Evolutionary conservation across 2,888 invertebrate species (phyloP).

Genomic region (Drosophila anceps): DNA sequence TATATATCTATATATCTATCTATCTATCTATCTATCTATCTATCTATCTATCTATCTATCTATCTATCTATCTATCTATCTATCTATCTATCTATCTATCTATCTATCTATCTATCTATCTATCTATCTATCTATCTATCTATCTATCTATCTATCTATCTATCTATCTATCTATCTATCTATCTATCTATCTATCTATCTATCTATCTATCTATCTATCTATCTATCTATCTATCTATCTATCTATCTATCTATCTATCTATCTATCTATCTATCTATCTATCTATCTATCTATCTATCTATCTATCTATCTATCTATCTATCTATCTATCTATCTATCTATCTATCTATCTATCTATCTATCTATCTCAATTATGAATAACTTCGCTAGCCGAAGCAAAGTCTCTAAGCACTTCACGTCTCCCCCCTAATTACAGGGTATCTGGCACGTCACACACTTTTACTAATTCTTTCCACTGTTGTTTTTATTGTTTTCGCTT

Average conservation of each 20-base stretch:
- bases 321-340: neutral
- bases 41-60: too few species aligned
- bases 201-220: neutral
- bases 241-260: neutral
- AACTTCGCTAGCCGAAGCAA: neutral
- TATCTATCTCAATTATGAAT: neutral
- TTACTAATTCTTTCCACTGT: neutral
- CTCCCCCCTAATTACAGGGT: neutral
- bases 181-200: neutral
- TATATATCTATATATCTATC: neutral
- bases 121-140: too few species aligned
- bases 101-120: too few species aligned
- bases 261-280: neutral
- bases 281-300: neutral
- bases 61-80: too few species aligned
- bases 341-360: too few species aligned
- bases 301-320: neutral
- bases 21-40: too few species aligned
- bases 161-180: neutral
- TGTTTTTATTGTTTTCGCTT: constrained; percentile 22
- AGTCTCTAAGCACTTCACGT: neutral
- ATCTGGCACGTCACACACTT: neutral
- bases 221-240: neutral
- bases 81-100: too few species aligned
- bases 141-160: too few species aligned